These are phyloP conservation scores for Idaea straminata DNA, from an alignment of 2,888 invertebrate genomes.

Conservation along the genomic window DNA sequence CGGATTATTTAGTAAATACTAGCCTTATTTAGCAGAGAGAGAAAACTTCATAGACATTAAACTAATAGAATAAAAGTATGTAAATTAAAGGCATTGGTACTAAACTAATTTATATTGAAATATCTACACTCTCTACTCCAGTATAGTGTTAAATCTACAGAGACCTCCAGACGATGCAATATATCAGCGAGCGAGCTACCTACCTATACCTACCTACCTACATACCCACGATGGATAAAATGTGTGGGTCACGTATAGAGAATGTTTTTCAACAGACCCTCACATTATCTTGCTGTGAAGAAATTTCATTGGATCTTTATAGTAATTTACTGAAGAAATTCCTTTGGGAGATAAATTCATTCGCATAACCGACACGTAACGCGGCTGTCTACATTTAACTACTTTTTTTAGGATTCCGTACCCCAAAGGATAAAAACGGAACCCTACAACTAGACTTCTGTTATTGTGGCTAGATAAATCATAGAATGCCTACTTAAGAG, in stretches of 20 bases:
- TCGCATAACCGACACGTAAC: background rate
- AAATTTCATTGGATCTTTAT: conserved; percentile 39
- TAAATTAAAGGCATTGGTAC: too few relatives aligned
- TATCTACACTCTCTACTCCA: background rate
- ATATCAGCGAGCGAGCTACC: conserved; percentile 49
- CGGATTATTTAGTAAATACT: too few relatives aligned
- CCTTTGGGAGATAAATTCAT: background rate
- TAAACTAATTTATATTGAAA: too few relatives aligned
- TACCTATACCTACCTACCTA: background rate
- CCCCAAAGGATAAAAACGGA: too few relatives aligned
- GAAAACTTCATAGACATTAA: too few relatives aligned
- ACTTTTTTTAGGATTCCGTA: background rate
- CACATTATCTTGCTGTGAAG: conserved; percentile 51
- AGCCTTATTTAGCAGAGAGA: too few relatives aligned
- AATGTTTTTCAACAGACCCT: conserved; percentile 65
- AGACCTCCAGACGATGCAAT: conserved; percentile 44
- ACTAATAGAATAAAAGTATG: too few relatives aligned
- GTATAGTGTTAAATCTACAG: conserved; percentile 9
- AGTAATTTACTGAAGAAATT: conserved; percentile 30
- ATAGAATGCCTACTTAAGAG: too few relatives aligned
- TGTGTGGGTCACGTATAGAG: conserved; percentile 65
- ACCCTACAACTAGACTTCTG: too few relatives aligned
- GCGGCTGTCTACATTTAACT: background rate
- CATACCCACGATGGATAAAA: conserved; percentile 45
- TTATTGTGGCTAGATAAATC: too few relatives aligned